Evolutionary conservation across 2,888 invertebrate species (phyloP).

Genomic region (Diaperis boleti): DNA sequence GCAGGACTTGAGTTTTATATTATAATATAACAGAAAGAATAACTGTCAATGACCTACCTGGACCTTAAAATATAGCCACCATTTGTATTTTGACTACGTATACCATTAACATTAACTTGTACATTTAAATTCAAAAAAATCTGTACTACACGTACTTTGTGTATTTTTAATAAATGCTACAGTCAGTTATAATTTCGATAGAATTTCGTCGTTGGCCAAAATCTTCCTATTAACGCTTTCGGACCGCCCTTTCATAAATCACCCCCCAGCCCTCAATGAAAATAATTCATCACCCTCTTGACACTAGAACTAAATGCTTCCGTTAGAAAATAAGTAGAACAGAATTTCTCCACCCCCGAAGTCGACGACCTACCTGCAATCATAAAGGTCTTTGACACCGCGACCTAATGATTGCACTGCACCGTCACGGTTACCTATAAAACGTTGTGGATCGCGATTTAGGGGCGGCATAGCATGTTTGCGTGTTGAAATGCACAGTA

Average conservation of each 20-base stretch:
- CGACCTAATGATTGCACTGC: conserved; percentile 55
- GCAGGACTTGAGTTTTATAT: no score
- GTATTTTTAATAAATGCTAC: no score
- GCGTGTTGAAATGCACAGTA: conserved; percentile 49
- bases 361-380: conserved; percentile 37
- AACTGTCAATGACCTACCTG: no score
- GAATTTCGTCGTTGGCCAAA: no score
- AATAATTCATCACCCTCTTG: conserved; percentile 23
- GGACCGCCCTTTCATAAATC: conserved; percentile 6
- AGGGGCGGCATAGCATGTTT: conserved; percentile 41
- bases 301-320: conserved; percentile 27
- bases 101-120: no score
- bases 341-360: conserved; percentile 17
- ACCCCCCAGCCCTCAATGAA: not conserved
- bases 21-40: no score
- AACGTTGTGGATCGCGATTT: conserved; percentile 38
- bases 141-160: no score
- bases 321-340: conserved; percentile 26
- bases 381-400: conserved; percentile 57
- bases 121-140: no score
- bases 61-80: no score
- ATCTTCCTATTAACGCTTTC: not conserved
- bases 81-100: no score
- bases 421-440: conserved; percentile 56
- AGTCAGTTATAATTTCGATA: no score